Conservation (phyloP, 2,113 vertebrate species). For the Piprites chloris region DNA sequence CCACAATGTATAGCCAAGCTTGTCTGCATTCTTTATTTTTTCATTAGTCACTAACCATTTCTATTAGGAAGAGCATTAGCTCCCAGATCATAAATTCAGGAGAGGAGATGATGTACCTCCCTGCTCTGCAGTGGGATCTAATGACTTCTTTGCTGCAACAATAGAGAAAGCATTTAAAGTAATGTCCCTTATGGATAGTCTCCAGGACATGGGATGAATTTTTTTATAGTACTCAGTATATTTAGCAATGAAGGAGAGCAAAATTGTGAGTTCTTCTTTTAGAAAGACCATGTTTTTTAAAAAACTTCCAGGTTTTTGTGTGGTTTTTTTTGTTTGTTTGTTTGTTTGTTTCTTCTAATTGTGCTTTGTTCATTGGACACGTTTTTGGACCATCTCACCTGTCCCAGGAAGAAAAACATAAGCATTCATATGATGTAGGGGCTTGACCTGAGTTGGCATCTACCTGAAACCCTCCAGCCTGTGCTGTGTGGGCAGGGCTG, state of each 20-base stretch:
- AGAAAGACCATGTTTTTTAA: neutral
- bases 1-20: neutral
- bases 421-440: neutral
- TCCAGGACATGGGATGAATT: neutral
- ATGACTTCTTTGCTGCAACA: constrained; percentile 1
- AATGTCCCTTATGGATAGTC: neutral
- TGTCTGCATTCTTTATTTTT: neutral
- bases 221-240: neutral
- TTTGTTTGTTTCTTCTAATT: neutral
- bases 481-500: neutral
- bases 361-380: neutral
- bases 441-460: neutral
- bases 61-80: constrained; percentile 22
- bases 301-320: neutral
- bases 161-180: constrained; percentile 6
- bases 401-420: neutral
- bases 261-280: neutral
- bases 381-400: neutral
- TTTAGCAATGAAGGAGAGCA: neutral
- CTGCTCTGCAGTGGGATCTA: neutral
- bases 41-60: constrained; percentile 24
- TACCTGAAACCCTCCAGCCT: neutral
- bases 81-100: constrained; percentile 35
- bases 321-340: too few relatives aligned
- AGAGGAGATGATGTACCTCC: neutral